phyloP scores from a whole-genome alignment of 2,113 vertebrate genomes.

The Buteo buteo region DNA sequence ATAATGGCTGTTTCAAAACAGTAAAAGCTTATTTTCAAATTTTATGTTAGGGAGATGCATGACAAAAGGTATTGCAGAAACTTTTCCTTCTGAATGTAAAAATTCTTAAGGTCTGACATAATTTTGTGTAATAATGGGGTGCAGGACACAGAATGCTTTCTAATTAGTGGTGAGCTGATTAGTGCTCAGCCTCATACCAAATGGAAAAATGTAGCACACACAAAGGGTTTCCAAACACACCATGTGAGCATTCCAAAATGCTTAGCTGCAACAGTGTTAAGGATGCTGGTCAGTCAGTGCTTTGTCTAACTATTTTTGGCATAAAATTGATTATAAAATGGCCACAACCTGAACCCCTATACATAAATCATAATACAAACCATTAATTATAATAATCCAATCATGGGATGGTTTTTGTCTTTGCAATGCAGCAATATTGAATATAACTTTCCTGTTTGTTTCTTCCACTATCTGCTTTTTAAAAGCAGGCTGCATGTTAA shows the following conservation, averaged over 20 bases:
- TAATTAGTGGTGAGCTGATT: conserved; percentile 63
- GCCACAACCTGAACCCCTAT: background rate
- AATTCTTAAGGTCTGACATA: conserved; percentile 43
- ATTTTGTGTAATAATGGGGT: conserved; percentile 32
- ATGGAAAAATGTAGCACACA: background rate
- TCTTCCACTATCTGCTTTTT: background rate
- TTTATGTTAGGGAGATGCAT: background rate
- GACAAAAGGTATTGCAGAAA: background rate
- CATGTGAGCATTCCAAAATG: conserved; percentile 28
- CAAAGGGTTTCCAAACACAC: conserved; percentile 31
- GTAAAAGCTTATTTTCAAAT: background rate
- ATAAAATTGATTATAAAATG: background rate
- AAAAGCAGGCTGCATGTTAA: conserved; percentile 16
- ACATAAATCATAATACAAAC: background rate
- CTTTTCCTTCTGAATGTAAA: background rate
- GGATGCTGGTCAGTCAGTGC: background rate
- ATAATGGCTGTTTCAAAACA: background rate
- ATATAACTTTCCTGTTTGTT: background rate
- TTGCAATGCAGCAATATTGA: background rate
- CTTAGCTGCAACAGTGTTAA: conserved; percentile 26
- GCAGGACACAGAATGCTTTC: conserved; percentile 15
- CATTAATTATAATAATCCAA: background rate
- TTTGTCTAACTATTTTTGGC: conserved; percentile 9
- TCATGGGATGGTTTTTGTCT: background rate
- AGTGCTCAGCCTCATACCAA: conserved; percentile 34